These are phyloP conservation scores for Herpailurus yagouaroundi DNA, from an alignment of 2,113 vertebrate species.

Conservation along the genomic window DNA sequence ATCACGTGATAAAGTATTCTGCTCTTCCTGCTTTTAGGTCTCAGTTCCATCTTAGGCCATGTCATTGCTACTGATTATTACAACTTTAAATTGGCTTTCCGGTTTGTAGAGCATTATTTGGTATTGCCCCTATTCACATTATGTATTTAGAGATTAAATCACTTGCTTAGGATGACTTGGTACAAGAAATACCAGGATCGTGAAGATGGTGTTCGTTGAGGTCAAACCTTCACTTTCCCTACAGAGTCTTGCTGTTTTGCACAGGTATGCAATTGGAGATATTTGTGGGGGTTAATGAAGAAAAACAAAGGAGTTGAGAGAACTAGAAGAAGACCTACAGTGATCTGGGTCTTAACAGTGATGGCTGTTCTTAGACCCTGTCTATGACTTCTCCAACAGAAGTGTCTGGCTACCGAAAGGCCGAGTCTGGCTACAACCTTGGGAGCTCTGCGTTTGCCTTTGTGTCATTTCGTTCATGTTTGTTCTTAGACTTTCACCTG, in stretches of 20 bases:
- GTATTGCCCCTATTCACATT: not conserved
- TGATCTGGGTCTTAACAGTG: not conserved
- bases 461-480: not conserved
- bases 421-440: not conserved
- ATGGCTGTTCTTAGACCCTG: not conserved
- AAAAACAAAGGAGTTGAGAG: not conserved
- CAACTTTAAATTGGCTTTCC: not conserved
- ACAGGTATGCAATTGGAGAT: not conserved
- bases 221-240: not conserved
- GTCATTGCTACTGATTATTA: not conserved
- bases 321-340: not conserved
- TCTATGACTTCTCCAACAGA: not conserved
- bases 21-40: not conserved
- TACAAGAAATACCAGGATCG: not conserved
- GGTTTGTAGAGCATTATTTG: not conserved
- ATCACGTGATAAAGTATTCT: not conserved
- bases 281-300: not conserved
- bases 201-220: not conserved
- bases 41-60: not conserved
- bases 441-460: not conserved
- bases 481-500: not conserved
- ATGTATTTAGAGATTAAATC: not conserved
- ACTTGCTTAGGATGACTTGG: not conserved
- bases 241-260: not conserved
- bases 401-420: not conserved